A percentile compares a stretch with the other conserved stretches of the same genome.
phyloP scores from a whole-genome alignment of 2,888 invertebrate species.

The Seira ritae region DNA sequence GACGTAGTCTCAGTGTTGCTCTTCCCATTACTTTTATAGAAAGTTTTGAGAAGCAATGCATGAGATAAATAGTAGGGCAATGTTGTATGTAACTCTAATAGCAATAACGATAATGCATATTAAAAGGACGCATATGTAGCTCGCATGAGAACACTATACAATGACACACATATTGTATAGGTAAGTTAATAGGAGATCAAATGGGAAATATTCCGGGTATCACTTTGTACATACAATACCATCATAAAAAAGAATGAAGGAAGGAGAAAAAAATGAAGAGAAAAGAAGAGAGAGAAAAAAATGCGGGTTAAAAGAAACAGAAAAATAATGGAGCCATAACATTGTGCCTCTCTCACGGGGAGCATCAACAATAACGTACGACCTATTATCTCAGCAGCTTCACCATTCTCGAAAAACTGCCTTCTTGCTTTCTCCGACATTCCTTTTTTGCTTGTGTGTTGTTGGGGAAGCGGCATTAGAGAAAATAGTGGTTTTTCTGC shows the following conservation, averaged over 20 bases:
- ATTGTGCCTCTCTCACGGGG: conserved; percentile 71
- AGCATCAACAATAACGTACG: conserved; percentile 72
- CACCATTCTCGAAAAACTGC: conserved; percentile 57
- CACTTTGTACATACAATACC: conserved; percentile 20
- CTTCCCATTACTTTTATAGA: not conserved
- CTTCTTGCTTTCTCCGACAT: conserved; percentile 54
- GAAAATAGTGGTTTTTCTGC: not conserved
- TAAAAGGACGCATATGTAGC: too few species aligned
- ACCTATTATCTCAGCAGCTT: conserved; percentile 72
- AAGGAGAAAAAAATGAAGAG: conserved; percentile 28
- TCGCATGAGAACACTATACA: not conserved
- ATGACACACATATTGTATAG: not conserved
- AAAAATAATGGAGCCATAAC: conserved; percentile 72
- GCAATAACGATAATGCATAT: too few species aligned
- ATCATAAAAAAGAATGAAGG: conserved; percentile 40
- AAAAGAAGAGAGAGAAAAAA: conserved; percentile 28
- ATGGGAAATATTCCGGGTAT: not conserved
- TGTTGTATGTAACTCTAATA: too few species aligned
- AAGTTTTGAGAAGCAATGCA: not conserved
- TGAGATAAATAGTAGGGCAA: too few species aligned
- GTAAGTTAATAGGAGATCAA: conserved; percentile 12
- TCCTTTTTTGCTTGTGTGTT: conserved; percentile 26
- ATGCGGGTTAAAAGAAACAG: conserved; percentile 62
- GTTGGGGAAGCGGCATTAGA: not conserved
- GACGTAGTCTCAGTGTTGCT: not conserved